A percentile compares a stretch with the other conserved stretches of the same genome.
phyloP scores from a whole-genome alignment of 1,140 invertebrate genomes.

The Drosophila yakuba region DNA sequence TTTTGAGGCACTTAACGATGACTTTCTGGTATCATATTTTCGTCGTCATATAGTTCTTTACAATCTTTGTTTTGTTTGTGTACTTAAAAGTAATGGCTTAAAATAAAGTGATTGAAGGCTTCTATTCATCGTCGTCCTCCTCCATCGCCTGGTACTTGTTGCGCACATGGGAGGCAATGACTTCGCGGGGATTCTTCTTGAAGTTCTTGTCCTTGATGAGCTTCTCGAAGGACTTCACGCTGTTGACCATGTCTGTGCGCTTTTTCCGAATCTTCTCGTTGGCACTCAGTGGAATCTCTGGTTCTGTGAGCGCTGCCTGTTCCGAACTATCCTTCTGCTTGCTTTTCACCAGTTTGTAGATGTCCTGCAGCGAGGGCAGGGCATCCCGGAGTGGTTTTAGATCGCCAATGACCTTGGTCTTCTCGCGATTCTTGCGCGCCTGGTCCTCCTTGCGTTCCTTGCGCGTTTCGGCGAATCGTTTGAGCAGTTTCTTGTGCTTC shows the following conservation, averaged over 20 bases:
- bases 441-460: slow-evolving; percentile 69
- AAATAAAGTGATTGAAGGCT: too few species aligned
- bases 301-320: slow-evolving; percentile 15
- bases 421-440: slow-evolving; percentile 69
- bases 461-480: slow-evolving; percentile 57
- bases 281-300: slow-evolving; percentile 47
- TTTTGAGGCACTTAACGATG: too few species aligned
- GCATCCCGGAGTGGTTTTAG: slow-evolving; percentile 78
- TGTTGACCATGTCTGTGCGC: slow-evolving; percentile 53
- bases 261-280: slow-evolving; percentile 76
- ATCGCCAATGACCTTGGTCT: slow-evolving; percentile 74
- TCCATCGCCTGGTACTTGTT: slow-evolving; percentile 65
- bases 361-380: slow-evolving; percentile 74
- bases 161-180: slow-evolving; percentile 58
- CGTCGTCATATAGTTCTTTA: too few species aligned
- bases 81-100: neutral
- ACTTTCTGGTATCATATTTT: too few species aligned
- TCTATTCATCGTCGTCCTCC: slow-evolving; percentile 42
- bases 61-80: too few species aligned
- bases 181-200: slow-evolving; percentile 67
- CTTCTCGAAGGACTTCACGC: slow-evolving; percentile 62
- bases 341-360: slow-evolving; percentile 63
- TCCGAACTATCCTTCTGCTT: slow-evolving; percentile 33
- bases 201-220: slow-evolving; percentile 77
- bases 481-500: slow-evolving; percentile 74